These are phyloP conservation scores for Parus major DNA, from an alignment of 2,113 vertebrate genomes.

Conservation along the genomic window DNA sequence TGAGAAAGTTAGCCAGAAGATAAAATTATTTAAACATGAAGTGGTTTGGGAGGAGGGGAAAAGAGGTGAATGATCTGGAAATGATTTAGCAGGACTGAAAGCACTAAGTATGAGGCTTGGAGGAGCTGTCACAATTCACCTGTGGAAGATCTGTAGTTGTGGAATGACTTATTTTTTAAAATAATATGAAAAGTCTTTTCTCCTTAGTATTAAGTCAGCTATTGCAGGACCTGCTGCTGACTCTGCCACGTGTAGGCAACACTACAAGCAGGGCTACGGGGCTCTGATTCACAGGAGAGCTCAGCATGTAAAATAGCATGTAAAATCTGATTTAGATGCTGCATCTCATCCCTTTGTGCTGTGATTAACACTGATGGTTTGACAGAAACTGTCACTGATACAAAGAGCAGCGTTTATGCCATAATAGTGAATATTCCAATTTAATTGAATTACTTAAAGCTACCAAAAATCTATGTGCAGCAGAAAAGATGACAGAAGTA, in stretches of 20 bases:
- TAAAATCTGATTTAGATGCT: background rate
- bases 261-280: background rate
- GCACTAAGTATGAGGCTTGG: background rate
- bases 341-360: background rate
- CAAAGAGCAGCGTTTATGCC: background rate
- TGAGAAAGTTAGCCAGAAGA: background rate
- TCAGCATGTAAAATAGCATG: background rate
- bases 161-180: background rate
- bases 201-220: background rate
- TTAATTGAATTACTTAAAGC: background rate
- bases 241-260: accelerated
- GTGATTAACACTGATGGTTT: background rate
- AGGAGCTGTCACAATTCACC: background rate
- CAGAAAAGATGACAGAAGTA: background rate
- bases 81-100: background rate
- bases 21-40: background rate
- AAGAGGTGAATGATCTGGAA: background rate
- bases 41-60: background rate
- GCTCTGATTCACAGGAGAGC: background rate
- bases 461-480: background rate
- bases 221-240: background rate
- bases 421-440: background rate
- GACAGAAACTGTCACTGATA: background rate
- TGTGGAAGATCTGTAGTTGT: background rate
- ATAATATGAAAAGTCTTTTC: background rate